Conservation (phyloP, 2,888 invertebrate species). For the Dasypolia templi region DNA sequence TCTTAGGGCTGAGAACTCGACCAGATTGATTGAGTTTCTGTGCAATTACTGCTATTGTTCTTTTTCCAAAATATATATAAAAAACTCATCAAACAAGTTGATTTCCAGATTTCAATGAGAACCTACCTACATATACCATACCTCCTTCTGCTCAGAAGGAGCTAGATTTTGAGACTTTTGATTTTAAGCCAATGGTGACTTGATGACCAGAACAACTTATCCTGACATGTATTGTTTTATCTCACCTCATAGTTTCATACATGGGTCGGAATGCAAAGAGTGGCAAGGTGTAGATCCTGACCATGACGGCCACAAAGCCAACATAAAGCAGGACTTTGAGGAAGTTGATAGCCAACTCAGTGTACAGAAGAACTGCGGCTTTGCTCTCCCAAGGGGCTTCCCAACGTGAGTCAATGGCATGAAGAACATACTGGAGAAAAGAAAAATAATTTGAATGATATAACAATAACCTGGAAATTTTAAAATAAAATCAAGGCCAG, state of each 20-base stretch:
- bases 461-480: slow-evolving; percentile 8
- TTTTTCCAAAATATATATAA: background rate
- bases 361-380: slow-evolving; percentile 98
- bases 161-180: too few relatives aligned
- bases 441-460: background rate
- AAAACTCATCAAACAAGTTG: too few relatives aligned
- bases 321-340: slow-evolving; percentile 96
- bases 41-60: background rate
- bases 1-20: background rate
- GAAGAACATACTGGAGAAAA: slow-evolving; percentile 87
- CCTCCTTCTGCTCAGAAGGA: background rate
- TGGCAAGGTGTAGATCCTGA: slow-evolving; percentile 98
- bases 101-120: background rate
- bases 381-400: slow-evolving; percentile 99
- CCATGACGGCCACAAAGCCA: slow-evolving; percentile 98
- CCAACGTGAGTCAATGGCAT: slow-evolving; percentile 96
- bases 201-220: background rate
- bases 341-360: slow-evolving; percentile 98
- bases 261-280: slow-evolving; percentile 99
- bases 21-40: background rate
- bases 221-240: background rate
- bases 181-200: background rate
- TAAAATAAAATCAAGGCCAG: background rate
- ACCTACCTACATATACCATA: too few relatives aligned
- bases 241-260: slow-evolving; percentile 98